Evolutionary conservation across 2,888 invertebrate genomes (phyloP), one percentile per base, ranked within the genome.

Genomic region (Callyntrura guangdongensis): DNA sequence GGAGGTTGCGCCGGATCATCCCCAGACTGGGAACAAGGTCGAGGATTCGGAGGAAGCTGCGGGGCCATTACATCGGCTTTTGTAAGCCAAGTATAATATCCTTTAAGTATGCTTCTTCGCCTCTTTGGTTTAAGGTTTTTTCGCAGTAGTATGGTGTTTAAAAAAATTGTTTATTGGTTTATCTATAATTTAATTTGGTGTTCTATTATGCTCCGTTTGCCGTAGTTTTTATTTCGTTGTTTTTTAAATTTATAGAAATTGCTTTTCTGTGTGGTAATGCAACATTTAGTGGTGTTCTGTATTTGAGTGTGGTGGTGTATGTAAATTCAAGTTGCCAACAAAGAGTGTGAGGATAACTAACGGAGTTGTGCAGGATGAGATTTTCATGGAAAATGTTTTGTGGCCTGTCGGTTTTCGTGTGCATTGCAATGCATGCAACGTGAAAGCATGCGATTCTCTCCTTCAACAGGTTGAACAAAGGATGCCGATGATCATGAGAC

Each of bases 1-100:
- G 92, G 93, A 93, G 69, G 89, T 90, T 61, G 79, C 93, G 61
- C 87, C 90, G 85, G 92, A 92, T 87, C 92, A 93, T 91, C 92
- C 92, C 89, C 93, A 92, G 84, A 92, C 92, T 56, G 92, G 91
- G 88, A 93, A 92, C 81, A 93, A 93, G 64, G 86, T 93, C 47
- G 93, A 93, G 86, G 93, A 93, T 74, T 89, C 92, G 84, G 92
- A 93, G 84, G 93, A 93, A 81, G 92, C 91, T 49, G 92, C 92
- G 74, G 93, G 93, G 69, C 93, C 93, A 67, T 92, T 93, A 77
- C 93, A 93, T 91, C 92, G 92, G 91, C 92, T 93, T 77, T 90
- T 93, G 93, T 93, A 93, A 93, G 93, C 92, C 88, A 53, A 20
- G 81, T 82, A 79, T 79, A 79, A 79, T 61, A 82, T 64, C 82